Conservation (phyloP, 2,113 vertebrate genomes). For the Rhodinocichla rosea region DNA sequence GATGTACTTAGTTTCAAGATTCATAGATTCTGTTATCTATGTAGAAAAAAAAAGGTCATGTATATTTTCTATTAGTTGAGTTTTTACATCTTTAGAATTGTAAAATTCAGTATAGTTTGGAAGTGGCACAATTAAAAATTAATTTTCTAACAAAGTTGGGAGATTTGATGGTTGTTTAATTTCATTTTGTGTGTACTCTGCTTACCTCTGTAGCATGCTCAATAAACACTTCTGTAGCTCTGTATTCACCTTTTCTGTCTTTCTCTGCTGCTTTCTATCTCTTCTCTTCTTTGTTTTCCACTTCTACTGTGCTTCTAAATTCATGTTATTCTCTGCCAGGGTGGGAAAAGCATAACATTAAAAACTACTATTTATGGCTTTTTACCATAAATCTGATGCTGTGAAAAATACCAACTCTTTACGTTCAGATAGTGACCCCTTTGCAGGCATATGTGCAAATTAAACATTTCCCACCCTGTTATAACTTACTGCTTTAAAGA, state of each 20-base stretch:
- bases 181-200: constrained; percentile 86
- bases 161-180: constrained; percentile 87
- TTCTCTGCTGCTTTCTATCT: constrained; percentile 82
- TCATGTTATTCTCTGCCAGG: constrained; percentile 80
- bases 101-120: constrained; percentile 88
- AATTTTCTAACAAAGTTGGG: constrained; percentile 89
- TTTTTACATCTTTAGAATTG: constrained; percentile 91
- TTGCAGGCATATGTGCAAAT: constrained; percentile 62
- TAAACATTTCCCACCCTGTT: constrained; percentile 82
- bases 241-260: constrained; percentile 86
- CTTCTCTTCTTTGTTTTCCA: constrained; percentile 78
- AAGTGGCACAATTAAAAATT: constrained; percentile 94
- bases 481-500: constrained; percentile 74
- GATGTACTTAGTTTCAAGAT: constrained; percentile 81
- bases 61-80: constrained; percentile 90
- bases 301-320: constrained; percentile 82
- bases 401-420: constrained; percentile 61
- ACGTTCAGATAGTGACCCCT: constrained; percentile 51
- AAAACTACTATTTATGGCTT: constrained; percentile 54
- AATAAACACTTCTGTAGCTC: constrained; percentile 98
- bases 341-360: constrained; percentile 76
- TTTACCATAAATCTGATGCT: constrained; percentile 70
- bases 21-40: constrained; percentile 83
- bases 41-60: constrained; percentile 78
- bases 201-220: constrained; percentile 97